Base-by-base conservation (phyloP, 2,797 vertebrate species). In the Tamandua tetradactyla region DNA sequence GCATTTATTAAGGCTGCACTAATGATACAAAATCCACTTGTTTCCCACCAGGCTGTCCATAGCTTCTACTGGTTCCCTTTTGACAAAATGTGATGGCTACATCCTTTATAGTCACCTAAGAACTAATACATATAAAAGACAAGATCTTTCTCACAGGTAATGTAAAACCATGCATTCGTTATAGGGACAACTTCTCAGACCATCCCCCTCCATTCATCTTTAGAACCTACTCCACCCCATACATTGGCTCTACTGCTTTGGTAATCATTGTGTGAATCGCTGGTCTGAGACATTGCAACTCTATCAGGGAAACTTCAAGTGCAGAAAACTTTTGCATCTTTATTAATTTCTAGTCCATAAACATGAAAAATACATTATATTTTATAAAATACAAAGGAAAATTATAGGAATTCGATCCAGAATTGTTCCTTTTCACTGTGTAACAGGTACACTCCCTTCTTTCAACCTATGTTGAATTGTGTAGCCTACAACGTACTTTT, bases 91-190 rank as follows among this genome's bases (percentile, higher is more conserved):
- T 99, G 99, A 84, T 99, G 99, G 97, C 99, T 99, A 93, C 99
- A 99, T 97, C 99, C 99, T 98, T 99, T 99, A 97, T 99, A 99
- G 74, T 99, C 99, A 59, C 99, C 99, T 98, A 99, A 98, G 94
- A 99, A 99, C 95, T 99, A 99, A 97, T 99, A 99, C 99, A 99
- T 99, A 98, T 99, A 99, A 87, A 99, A 98, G 85, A 99, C 99
- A 0, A 99, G 99, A 98, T n/a, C n/a, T n/a, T n/a, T n/a, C n/a
- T n/a, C n/a, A n/a, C n/a, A 99, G 71, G 99, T 99, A 97, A 99
- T 99, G 98, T 99, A 99, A 98, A 99, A n/a, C 99, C 99, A 99
- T 0, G 98, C 99, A 98, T 99, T 99, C 99, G 99, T 99, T 97
- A 99, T 99, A 89, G 99, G 99, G 72, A 99, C 99, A 13, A 99